Percentiles rank a stretch among this genome's conserved stretches.
phyloP scores from a whole-genome alignment of 2,797 vertebrate genomes.

The Melanotaenia trifasciata region DNA sequence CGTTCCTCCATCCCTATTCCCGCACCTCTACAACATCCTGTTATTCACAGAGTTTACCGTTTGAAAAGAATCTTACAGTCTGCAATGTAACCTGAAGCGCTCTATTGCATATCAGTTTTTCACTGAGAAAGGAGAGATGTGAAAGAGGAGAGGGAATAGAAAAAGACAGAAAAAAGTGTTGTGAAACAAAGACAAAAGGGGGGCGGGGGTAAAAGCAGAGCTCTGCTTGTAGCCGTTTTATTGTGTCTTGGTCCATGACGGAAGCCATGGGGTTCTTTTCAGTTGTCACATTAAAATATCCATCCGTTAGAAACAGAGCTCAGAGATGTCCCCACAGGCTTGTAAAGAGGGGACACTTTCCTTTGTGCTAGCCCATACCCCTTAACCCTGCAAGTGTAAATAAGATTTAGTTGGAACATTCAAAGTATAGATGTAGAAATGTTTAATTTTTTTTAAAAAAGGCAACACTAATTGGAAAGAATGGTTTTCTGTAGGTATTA shows the following conservation, averaged over 20 bases:
- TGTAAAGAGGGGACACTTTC: slow-evolving; percentile 60
- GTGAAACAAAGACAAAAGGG: slow-evolving; percentile 63
- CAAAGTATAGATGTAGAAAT: slow-evolving; percentile 2
- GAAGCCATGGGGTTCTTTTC: slow-evolving; percentile 70
- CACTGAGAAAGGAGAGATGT: slow-evolving; percentile 52
- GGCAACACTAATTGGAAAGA: slow-evolving; percentile 9
- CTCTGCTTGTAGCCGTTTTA: slow-evolving; percentile 55
- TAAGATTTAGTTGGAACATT: slow-evolving; percentile 56
- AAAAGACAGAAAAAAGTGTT: slow-evolving; percentile 34
- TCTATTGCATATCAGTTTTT: slow-evolving; percentile 81
- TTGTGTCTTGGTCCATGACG: slow-evolving; percentile 55
- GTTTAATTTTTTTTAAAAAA: neutral
- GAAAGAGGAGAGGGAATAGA: slow-evolving; percentile 34
- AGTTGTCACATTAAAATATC: slow-evolving; percentile 70
- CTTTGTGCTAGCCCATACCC: slow-evolving; percentile 55
- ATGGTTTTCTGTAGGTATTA: slow-evolving; percentile 24
- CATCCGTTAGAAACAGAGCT: slow-evolving; percentile 66
- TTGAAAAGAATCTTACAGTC: slow-evolving; percentile 76
- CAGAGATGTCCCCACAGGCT: slow-evolving; percentile 45
- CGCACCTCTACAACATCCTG: slow-evolving; percentile 54
- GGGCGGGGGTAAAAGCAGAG: slow-evolving; percentile 30
- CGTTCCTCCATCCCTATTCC: slow-evolving; percentile 57
- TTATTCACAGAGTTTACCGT: slow-evolving; percentile 65
- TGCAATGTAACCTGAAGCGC: slow-evolving; percentile 78
- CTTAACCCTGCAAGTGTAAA: slow-evolving; percentile 63